phyloP scores from a whole-genome alignment of 2,888 invertebrate genomes.

The Parnassius orleans region DNA sequence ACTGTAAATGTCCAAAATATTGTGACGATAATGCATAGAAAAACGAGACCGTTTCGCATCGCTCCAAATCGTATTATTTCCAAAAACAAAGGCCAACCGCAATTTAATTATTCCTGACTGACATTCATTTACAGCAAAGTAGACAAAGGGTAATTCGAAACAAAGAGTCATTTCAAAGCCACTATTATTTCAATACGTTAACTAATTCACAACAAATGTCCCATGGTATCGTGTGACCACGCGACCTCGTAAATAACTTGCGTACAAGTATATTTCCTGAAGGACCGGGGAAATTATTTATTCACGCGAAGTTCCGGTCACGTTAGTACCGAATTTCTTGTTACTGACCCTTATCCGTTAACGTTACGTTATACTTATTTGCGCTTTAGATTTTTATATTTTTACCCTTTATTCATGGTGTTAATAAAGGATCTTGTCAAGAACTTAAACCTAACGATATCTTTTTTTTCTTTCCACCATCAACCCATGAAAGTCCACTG shows the following conservation, averaged over 20 bases:
- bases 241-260: constrained; percentile 58
- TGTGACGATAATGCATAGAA: neutral
- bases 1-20: neutral
- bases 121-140: constrained; percentile 12
- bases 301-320: constrained; percentile 69
- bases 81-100: constrained; percentile 13
- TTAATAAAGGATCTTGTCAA: too few relatives aligned
- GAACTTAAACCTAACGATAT: too few relatives aligned
- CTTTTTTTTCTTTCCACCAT: too few relatives aligned
- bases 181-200: constrained; percentile 24
- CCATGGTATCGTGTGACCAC: constrained; percentile 53
- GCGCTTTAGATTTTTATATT: constrained; percentile 1
- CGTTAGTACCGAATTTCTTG: constrained; percentile 48
- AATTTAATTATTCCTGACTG: constrained; percentile 19
- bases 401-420: too few relatives aligned
- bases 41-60: neutral
- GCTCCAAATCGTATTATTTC: neutral
- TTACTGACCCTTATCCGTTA: constrained; percentile 1
- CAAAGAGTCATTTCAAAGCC: constrained; percentile 17
- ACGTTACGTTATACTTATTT: neutral
- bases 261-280: constrained; percentile 74
- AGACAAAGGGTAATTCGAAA: constrained; percentile 10
- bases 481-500: too few relatives aligned
- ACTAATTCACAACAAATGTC: constrained; percentile 17
- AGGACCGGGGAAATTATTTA: constrained; percentile 76